Base-by-base conservation (phyloP, 2,113 vertebrate genomes). In the Semnornis frantzii region DNA sequence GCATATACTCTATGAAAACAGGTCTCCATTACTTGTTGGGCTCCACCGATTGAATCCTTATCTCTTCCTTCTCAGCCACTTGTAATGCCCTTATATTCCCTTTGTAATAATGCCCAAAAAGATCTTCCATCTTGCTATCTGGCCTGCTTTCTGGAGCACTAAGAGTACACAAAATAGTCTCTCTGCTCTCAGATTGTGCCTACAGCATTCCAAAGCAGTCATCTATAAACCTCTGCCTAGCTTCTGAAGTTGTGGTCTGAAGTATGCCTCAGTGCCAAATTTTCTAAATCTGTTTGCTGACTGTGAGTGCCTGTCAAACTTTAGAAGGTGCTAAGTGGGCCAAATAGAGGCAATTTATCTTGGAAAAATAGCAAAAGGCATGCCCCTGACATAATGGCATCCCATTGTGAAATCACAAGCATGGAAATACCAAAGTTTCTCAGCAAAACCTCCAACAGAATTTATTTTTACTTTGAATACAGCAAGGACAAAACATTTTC, bases 261-360 rank as follows among this genome's bases (percentile, higher is more conserved):
- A 44, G 84, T 50, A 19, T 28, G 15, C 15, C 71, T 85, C 33
- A 14, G 18, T 69, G 65, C 68, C 10, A 39, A 55, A 25, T 33
- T 74, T 63, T 57, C 37, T 39, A 46, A 77, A 55, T 63, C 33
- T 28, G 60, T 74, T 33, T 75, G 17, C 62, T 78, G 73, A 57
- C 65, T 81, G 10, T 30, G 54, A 69, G 33, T 21, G 48, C 27
- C 70, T 82, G 81, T 69, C 37, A 75, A 7, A 78, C 55, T 78
- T 75, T 60, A 94, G 60, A 81, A 89, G 39, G 3, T 64, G 59
- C 34, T 87, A 90, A 76, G 54, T 4, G 3, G n/a, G 81, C 85
- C 65, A 90, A 95, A 69, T 28, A 77, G 65, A 90, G 48, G 44
- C 37, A 84, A 48, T 92, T 96, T 48, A 27, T 71, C 73, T 60